These are phyloP conservation scores for Cepaea nemoralis DNA, from an alignment of 1,140 invertebrate species.

Conservation along the genomic window DNA sequence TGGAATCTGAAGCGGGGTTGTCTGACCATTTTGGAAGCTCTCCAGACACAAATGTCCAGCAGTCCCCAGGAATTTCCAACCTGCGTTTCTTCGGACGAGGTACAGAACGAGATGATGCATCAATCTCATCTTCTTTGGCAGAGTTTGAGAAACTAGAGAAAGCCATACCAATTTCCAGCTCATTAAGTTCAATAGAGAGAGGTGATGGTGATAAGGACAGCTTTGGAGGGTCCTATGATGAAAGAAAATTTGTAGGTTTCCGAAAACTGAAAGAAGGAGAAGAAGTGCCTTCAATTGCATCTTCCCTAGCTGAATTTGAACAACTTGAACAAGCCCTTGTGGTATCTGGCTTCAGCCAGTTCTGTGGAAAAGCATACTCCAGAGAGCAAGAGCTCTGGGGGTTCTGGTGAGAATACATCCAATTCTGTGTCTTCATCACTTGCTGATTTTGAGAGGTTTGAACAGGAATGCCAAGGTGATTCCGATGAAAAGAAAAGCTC, in stretches of 20 bases:
- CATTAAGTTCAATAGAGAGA: conserved; percentile 60
- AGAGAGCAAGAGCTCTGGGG: conserved; percentile 61
- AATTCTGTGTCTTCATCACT: conserved; percentile 58
- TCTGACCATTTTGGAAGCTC: conserved; percentile 60
- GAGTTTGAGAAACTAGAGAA: conserved; percentile 73
- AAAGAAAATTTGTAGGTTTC: conserved; percentile 51
- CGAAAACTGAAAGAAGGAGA: conserved; percentile 79
- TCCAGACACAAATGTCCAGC: conserved; percentile 53
- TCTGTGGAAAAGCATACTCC: conserved; percentile 66
- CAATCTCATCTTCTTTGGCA: conserved; percentile 72
- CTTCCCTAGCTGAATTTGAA: conserved; percentile 94
- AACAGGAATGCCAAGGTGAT: conserved; percentile 54
- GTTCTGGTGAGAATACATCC: conserved; percentile 40
- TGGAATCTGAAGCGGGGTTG: conserved; percentile 57
- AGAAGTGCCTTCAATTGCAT: conserved; percentile 91
- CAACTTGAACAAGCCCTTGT: conserved; percentile 87
- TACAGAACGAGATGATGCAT: conserved; percentile 70
- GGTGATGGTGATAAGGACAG: conserved; percentile 57
- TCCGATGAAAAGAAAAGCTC: conserved; percentile 59
- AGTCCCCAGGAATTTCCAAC: conserved; percentile 55
- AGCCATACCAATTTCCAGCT: conserved; percentile 65
- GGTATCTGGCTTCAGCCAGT: conserved; percentile 74
- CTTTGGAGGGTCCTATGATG: conserved; percentile 54
- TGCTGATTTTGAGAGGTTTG: conserved; percentile 67
- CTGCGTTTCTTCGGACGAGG: conserved; percentile 70